These are phyloP conservation scores for Tenodera sinensis DNA, from an alignment of 2,888 invertebrate genomes.

Conservation along the genomic window DNA sequence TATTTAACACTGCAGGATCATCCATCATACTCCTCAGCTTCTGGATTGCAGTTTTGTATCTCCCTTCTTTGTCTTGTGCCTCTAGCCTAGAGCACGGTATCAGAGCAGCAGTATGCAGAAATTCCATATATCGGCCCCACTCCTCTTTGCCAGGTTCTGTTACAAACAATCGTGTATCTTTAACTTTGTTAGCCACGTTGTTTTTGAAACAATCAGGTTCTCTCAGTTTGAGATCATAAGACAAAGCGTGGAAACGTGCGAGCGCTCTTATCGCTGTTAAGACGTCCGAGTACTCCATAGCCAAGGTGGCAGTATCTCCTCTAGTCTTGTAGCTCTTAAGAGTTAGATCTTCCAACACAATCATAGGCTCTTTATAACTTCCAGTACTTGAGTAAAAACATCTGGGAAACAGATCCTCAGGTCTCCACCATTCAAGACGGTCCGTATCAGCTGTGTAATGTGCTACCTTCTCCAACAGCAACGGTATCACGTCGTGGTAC, in stretches of 20 bases:
- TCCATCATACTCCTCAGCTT: neutral
- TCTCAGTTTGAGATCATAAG: neutral
- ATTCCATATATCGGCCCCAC: neutral
- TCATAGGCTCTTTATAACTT: neutral
- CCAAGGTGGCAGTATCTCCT: neutral
- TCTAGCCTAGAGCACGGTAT: neutral
- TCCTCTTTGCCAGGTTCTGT: neutral
- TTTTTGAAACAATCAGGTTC: neutral
- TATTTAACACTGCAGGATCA: neutral
- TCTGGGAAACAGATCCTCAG: neutral
- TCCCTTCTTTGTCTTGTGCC: neutral
- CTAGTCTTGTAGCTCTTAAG: neutral
- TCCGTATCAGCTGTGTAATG: neutral
- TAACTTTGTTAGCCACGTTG: neutral
- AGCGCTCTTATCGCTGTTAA: constrained; percentile 26
- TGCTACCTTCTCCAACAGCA: no score
- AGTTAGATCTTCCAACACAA: neutral
- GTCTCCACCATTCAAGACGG: neutral
- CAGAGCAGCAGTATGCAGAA: neutral
- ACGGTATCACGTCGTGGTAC: no score
- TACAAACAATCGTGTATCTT: neutral
- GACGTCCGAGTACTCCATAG: constrained; percentile 38
- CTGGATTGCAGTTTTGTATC: neutral
- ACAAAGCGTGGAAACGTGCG: neutral
- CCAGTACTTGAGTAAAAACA: neutral